These are phyloP conservation scores for Drosophila littoralis DNA, from an alignment of 1,140 invertebrate species.

Conservation along the genomic window DNA sequence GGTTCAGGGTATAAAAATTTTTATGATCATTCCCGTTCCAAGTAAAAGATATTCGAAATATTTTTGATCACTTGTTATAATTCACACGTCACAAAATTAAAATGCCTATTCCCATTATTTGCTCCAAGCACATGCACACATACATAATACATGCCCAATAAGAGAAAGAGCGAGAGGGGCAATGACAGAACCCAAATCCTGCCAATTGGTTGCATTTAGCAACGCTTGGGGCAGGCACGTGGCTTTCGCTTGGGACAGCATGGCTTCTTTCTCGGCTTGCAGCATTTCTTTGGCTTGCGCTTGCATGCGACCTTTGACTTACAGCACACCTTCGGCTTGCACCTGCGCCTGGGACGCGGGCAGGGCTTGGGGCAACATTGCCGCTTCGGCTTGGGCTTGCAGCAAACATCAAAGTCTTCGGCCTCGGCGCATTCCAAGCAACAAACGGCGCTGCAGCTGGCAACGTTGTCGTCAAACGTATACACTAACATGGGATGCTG, in stretches of 20 bases:
- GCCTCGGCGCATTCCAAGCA: not conserved
- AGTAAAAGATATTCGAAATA: too few relatives aligned
- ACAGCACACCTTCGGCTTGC: not conserved
- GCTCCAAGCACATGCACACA: not conserved
- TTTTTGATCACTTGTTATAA: not conserved
- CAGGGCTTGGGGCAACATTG: not conserved
- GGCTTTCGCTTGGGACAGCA: not conserved
- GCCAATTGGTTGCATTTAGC: not conserved
- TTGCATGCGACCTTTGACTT: not conserved
- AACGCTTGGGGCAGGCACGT: too few relatives aligned
- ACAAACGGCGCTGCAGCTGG: not conserved
- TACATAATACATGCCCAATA: too few relatives aligned
- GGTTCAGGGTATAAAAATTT: too few relatives aligned
- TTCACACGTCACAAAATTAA: not conserved
- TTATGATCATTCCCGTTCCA: too few relatives aligned
- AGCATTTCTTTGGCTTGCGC: not conserved
- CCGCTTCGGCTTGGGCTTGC: not conserved
- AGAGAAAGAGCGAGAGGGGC: too few relatives aligned
- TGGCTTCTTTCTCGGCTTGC: not conserved
- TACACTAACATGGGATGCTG: not conserved
- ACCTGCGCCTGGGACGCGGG: not conserved
- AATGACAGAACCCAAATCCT: too few relatives aligned
- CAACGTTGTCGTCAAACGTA: not conserved
- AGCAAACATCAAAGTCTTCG: not conserved
- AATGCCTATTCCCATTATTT: not conserved